These are phyloP conservation scores for Triplophysa yarkandensis DNA, from an alignment of 2,797 vertebrate species.

Conservation along the genomic window DNA sequence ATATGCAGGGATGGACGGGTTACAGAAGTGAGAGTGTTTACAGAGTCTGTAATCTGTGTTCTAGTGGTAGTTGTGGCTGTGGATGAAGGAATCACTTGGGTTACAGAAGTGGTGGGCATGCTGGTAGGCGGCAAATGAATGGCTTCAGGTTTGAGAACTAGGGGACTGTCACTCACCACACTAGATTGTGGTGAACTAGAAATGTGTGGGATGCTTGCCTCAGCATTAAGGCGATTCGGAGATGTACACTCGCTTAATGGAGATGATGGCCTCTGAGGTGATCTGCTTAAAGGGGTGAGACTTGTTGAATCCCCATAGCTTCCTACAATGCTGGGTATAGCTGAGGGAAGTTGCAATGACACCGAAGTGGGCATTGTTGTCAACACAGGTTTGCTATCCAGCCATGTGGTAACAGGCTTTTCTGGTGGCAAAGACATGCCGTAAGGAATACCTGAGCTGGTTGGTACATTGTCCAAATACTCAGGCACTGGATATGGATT, in stretches of 20 bases:
- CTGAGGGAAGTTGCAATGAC: conserved; percentile 92
- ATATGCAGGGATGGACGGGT: conserved; percentile 87
- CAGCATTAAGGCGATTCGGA: conserved; percentile 84
- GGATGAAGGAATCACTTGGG: conserved; percentile 76
- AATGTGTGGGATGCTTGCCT: conserved; percentile 74
- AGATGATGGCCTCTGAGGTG: conserved; percentile 93
- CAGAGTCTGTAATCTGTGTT: conserved; percentile 72
- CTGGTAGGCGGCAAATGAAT: conserved; percentile 81
- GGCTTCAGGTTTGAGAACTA: conserved; percentile 84
- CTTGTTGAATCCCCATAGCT: conserved; percentile 88
- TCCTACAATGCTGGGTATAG: conserved; percentile 82
- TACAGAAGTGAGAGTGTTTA: conserved; percentile 73
- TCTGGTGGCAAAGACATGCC: conserved; percentile 98
- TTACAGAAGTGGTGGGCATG: conserved; percentile 69
- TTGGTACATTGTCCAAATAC: conserved; percentile 99
- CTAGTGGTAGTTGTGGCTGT: conserved; percentile 72
- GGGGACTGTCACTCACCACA: conserved; percentile 69
- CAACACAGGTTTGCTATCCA: conserved; percentile 96
- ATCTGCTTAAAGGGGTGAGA: conserved; percentile 90
- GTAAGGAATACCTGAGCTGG: conserved; percentile 97
- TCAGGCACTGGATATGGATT: conserved; percentile 99
- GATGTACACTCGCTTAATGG: conserved; percentile 95
- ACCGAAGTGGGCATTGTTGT: conserved; percentile 88
- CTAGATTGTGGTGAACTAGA: conserved; percentile 84
- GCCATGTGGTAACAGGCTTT: conserved; percentile 97